Evolutionary conservation across 1,140 invertebrate species (phyloP).

Genomic region (Megathymus violae): DNA sequence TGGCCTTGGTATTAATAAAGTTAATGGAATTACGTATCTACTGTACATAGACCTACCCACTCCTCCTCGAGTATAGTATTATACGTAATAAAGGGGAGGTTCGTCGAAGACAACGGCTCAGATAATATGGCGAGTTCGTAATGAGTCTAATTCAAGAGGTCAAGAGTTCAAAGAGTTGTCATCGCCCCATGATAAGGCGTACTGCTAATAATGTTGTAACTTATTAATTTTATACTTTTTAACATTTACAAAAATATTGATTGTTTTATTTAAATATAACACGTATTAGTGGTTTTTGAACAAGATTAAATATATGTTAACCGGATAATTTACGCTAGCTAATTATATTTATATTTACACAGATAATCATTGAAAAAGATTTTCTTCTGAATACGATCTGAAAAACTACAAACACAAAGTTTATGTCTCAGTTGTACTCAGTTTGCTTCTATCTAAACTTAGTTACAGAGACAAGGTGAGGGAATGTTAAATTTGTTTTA

Average conservation of each 20-base stretch:
- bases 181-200: constrained; percentile 47
- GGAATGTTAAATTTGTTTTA: too few species aligned
- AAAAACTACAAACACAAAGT: too few species aligned
- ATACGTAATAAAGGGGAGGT: not conserved
- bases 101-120: constrained; percentile 19
- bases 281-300: too few species aligned
- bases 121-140: constrained; percentile 43
- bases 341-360: too few species aligned
- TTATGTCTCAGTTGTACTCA: too few species aligned
- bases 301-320: too few species aligned
- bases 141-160: constrained; percentile 57
- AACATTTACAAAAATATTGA: not conserved
- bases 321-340: too few species aligned
- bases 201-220: constrained; percentile 38
- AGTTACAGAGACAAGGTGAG: too few species aligned
- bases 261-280: not conserved
- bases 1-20: constrained; percentile 3
- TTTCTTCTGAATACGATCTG: too few species aligned
- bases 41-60: constrained; percentile 2
- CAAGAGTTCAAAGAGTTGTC: constrained; percentile 54
- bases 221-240: constrained; percentile 20
- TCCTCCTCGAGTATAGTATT: not conserved
- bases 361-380: too few species aligned
- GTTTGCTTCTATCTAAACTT: too few species aligned
- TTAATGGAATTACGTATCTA: not conserved